Evolutionary conservation across 2,797 vertebrate species (phyloP).

Genomic region (Smutsia temminckii): DNA sequence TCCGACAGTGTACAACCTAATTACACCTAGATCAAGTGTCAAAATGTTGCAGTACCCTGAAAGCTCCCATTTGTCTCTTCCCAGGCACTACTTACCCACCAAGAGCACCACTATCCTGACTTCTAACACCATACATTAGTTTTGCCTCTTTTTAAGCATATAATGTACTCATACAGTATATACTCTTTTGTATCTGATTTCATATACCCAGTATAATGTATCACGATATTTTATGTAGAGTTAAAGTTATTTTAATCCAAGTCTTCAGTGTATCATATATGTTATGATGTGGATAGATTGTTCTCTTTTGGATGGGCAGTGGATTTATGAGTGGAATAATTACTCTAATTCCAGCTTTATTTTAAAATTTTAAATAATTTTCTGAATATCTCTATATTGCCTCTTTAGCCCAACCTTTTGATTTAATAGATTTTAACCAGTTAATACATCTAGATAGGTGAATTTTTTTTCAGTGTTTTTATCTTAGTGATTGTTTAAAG

Average conservation of each 20-base stretch:
- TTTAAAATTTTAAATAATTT: not conserved
- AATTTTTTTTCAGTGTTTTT: conserved; percentile 6
- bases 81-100: not conserved
- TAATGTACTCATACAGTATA: not conserved
- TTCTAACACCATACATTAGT: not conserved
- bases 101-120: not conserved
- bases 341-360: not conserved
- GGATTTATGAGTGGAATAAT: conserved; percentile 5
- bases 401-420: conserved; percentile 6
- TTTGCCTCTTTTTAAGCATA: not conserved
- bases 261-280: not conserved
- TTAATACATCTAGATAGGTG: not conserved
- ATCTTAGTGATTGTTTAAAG: not conserved
- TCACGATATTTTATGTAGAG: not conserved
- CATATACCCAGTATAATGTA: not conserved
- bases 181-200: not conserved
- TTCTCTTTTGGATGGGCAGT: not conserved
- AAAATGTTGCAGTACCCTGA: not conserved
- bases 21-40: not conserved
- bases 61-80: not conserved
- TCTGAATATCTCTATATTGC: not conserved
- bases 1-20: too few species aligned
- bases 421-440: not conserved
- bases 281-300: not conserved
- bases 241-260: conserved; percentile 5